Percentiles rank a stretch among this genome's conserved stretches.
phyloP scores from a whole-genome alignment of 2,797 vertebrate species.

The Phoebastria nigripes region DNA sequence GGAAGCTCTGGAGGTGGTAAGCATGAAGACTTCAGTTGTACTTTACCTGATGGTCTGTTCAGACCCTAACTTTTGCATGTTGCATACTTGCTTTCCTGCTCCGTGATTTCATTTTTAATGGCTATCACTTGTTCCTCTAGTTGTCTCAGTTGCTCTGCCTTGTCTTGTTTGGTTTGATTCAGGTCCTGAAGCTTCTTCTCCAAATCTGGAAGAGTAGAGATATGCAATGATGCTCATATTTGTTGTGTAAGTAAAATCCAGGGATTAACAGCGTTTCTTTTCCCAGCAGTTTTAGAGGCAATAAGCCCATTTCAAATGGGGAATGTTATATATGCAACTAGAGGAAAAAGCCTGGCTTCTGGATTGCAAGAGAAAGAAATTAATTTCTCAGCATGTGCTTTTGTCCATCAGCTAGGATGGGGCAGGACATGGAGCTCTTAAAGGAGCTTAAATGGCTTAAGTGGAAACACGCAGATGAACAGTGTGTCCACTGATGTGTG shows the following conservation, averaged over 20 bases:
- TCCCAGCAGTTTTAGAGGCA: background rate
- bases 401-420: background rate
- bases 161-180: constrained; percentile 75
- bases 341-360: background rate
- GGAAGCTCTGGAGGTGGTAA: background rate
- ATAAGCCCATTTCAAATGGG: background rate
- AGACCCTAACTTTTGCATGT: constrained; percentile 67
- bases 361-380: background rate
- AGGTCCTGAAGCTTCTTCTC: constrained; percentile 81
- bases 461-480: background rate
- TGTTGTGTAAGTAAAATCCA: background rate
- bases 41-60: background rate
- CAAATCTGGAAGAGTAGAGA: constrained; percentile 78
- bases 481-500: background rate
- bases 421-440: background rate
- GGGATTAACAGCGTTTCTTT: background rate
- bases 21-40: background rate
- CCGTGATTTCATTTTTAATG: constrained; percentile 76
- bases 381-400: background rate
- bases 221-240: background rate
- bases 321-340: background rate
- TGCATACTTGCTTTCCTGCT: constrained; percentile 67
- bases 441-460: background rate
- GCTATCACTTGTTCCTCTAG: constrained; percentile 73
- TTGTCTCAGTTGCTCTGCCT: constrained; percentile 73